Evolutionary conservation across 2,888 invertebrate genomes (phyloP), one percentile per base, ranked within the genome.

Genomic region (Apantesis nais): DNA sequence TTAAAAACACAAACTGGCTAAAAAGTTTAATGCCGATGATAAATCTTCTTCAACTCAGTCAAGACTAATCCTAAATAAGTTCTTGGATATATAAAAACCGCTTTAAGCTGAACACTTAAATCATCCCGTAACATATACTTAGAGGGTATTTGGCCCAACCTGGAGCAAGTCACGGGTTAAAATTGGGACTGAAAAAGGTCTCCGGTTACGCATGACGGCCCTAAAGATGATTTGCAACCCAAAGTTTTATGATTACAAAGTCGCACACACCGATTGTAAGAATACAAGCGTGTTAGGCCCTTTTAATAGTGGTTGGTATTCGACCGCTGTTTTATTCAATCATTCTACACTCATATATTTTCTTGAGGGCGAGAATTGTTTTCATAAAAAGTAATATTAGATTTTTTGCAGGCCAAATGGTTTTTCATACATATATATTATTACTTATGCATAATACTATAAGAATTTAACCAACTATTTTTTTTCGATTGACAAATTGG

Each of bases 111-210:
- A 66, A 19, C 25, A 29, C 61, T 74, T 82, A n/a, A 8, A 70
- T 78, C 68, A 61, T 52, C 60, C 39, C 34, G 44, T 68, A 73
- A 74, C 68, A 64, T 61, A 67, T 66, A 74, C 39, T 63, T 64
- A 66, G 60, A 60, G 39, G 72, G 44, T 65, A 73, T 82, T 74
- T 74, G 65, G 55, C 62, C 73, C 63, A 74, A 55, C 68, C 25
- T 76, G 63, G 52, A 79, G 76, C 79, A 78, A 83, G 82, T 79
- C 78, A 81, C 72, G 76, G 76, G 75, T 74, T 76, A 75, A 81
- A 83, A 77, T 81, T 83, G 70, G 81, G 80, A 74, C 70, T 52
- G 76, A 72, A 79, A 81, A 81, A 77, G 81, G 79, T 74, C 74
- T 67, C 71, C 37, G 60, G 71, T 74, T 73, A 76, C 80, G 83